Percentiles rank a stretch among this genome's conserved stretches.
Evolutionary conservation across 2,113 vertebrate genomes (phyloP).

Genomic region (Chroicocephalus ridibundus): DNA sequence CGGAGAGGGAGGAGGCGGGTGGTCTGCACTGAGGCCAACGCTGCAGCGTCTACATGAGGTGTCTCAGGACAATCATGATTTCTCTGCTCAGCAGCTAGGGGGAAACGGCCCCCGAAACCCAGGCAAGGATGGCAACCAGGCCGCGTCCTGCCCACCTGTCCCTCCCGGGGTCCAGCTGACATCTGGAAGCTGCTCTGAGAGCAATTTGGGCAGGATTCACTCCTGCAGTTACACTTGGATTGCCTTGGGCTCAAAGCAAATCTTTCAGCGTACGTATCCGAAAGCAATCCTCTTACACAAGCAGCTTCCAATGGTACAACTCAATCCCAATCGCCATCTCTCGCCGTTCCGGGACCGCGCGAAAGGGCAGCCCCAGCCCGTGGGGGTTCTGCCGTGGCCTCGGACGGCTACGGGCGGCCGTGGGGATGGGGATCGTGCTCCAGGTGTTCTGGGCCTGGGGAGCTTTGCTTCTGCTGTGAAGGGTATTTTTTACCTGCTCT

Average conservation of each 20-base stretch:
- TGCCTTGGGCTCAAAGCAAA: neutral
- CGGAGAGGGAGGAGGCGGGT: neutral
- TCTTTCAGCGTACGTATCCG: fast-evolving
- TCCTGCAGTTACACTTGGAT: neutral
- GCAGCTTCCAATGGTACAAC: neutral
- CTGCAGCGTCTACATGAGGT: fast-evolving
- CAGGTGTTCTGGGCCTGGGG: fast-evolving
- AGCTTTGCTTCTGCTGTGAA: neutral
- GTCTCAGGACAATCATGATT: neutral
- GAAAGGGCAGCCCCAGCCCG: fast-evolving
- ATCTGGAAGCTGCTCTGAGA: neutral
- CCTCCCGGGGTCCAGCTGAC: neutral
- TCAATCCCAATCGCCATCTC: neutral
- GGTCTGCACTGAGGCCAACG: neutral
- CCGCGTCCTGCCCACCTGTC: neutral
- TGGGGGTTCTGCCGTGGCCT: neutral
- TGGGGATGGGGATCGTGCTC: neutral
- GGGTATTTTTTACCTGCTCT: neutral
- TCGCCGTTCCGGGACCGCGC: neutral
- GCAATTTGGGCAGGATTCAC: neutral
- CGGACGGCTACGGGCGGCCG: neutral
- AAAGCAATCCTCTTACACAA: neutral
- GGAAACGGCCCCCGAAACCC: no score
- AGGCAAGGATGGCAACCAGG: neutral
- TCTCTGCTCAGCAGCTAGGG: neutral